Conservation (phyloP, 2,797 vertebrate genomes). For the Sphenodon punctatus region DNA sequence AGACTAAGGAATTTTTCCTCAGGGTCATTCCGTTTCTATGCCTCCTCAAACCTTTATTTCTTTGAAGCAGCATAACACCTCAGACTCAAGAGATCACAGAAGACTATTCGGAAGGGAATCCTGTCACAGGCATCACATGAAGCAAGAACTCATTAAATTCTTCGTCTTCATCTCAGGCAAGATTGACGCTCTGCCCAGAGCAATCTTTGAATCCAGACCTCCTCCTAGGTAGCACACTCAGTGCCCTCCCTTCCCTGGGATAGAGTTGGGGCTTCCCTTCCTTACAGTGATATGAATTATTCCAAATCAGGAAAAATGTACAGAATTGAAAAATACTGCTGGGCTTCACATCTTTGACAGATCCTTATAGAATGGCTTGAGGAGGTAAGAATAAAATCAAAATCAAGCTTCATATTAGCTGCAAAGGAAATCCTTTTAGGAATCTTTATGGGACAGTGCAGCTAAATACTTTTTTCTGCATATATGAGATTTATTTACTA, state of each 20-base stretch:
- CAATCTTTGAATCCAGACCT: background rate
- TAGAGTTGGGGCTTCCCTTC: background rate
- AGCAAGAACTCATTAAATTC: background rate
- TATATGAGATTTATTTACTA: no score
- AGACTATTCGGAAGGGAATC: background rate
- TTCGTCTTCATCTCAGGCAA: background rate
- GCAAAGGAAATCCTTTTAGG: background rate
- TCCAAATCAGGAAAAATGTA: background rate
- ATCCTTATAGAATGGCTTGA: background rate
- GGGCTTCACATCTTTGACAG: background rate
- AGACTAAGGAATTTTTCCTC: rapidly evolving
- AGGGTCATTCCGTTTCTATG: background rate
- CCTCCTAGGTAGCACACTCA: background rate
- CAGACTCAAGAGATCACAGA: background rate
- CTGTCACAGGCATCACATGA: background rate
- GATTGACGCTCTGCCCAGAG: background rate
- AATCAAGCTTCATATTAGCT: constrained; percentile 5
- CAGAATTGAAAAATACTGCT: background rate
- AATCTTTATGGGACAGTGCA: background rate
- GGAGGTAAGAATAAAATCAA: background rate
- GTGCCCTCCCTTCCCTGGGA: background rate
- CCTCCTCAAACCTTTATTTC: constrained; percentile 5
- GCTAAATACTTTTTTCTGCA: background rate
- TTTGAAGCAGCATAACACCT: constrained; percentile 16
- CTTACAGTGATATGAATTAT: background rate